Base-by-base conservation (phyloP, 2,888 invertebrate genomes). In the Macaria notata region DNA sequence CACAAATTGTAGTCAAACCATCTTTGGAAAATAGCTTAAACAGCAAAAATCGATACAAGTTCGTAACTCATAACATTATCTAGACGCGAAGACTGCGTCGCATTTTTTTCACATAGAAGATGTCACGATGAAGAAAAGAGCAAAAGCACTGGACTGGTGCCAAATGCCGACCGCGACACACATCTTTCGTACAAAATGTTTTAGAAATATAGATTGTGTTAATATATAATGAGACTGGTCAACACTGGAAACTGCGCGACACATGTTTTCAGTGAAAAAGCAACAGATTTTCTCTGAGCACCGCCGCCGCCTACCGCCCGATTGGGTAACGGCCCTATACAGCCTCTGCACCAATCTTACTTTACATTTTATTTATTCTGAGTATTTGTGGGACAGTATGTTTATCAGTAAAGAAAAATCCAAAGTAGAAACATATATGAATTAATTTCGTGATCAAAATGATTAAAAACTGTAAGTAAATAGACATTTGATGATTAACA, bases 91-190 rank as follows among this genome's bases (percentile, higher is more conserved):
- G 75, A 81, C 71, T 78, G 70, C 72, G 75, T 72, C 79, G 73
- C 74, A 76, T 82, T 81, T 81, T 6, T 77, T 80, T 84, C 78
- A 78, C 69, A 75, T 72, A 81, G 75, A 77, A 86, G 73, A 81
- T 88, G 84, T 85, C 85, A 79, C 78, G 76, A 79, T 78, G 79
- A 79, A 84, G 84, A 84, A 80, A 84, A 85, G 86, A 86, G 82
- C 84, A 81, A 79, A 81, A 80, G 76, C 69, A 84, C 86, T 90
- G 90, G 90, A 84, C 72, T 75, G 66, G 64, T 82, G 90, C 90
- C 90, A 90, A 88, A 78, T 79, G 66, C 77, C 83, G 76, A 83
- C 80, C 79, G 81, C 81, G 84, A 71, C 81, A 79, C 84, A 83
- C 78, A 83, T 86, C 81, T 84, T 82, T 79, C 78, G 75, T 76